Evolutionary conservation across 2,113 vertebrate species (phyloP).

Genomic region (Ardeotis arabs): DNA sequence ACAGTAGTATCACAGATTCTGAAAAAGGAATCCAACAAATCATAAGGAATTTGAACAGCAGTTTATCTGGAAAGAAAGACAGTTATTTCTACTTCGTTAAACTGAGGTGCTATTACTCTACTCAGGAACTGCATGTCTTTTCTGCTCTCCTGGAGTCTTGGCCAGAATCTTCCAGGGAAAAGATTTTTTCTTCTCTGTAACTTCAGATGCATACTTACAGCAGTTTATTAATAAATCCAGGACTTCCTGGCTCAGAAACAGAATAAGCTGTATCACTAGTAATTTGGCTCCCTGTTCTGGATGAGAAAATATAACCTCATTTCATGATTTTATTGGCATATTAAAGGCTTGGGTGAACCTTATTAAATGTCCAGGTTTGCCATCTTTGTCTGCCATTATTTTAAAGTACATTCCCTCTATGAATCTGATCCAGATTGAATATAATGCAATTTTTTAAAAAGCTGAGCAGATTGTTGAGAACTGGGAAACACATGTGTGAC

Average conservation of each 20-base stretch:
- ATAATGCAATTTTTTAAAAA: not conserved
- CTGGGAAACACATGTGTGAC: not conserved
- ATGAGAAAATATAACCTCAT: not conserved
- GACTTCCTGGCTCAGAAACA: not conserved
- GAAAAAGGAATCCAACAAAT: not conserved
- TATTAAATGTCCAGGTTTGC: not conserved
- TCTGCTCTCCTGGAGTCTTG: not conserved
- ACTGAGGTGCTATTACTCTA: not conserved
- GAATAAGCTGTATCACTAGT: not conserved
- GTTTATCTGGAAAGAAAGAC: not conserved
- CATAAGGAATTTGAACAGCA: not conserved
- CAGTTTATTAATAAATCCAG: not conserved
- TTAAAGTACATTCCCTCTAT: not conserved
- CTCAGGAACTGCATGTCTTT: not conserved
- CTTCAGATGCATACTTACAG: not conserved
- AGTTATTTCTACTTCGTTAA: not conserved
- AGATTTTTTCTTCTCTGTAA: rapidly evolving
- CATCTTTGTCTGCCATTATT: not conserved
- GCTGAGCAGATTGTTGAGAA: not conserved
- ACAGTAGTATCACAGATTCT: not conserved
- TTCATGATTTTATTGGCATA: not conserved
- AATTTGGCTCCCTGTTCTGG: not conserved
- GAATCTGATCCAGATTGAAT: not conserved
- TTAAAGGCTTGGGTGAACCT: not conserved
- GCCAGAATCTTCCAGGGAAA: not conserved